phyloP scores from a whole-genome alignment of 2,797 vertebrate genomes.

The Cyprinella venusta region DNA sequence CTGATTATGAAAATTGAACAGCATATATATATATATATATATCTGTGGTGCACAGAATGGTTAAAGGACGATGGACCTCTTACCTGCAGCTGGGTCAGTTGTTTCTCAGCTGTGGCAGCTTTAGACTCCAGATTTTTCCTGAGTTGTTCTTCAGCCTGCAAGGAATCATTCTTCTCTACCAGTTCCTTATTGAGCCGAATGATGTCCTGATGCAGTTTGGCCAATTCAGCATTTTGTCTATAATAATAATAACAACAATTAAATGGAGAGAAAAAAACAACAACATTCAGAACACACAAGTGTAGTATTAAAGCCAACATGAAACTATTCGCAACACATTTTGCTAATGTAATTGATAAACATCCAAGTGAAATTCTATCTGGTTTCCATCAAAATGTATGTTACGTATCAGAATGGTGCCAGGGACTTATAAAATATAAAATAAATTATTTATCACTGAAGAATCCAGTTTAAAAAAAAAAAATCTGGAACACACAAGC shows the following conservation, averaged over 20 bases:
- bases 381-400: neutral
- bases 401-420: neutral
- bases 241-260: neutral
- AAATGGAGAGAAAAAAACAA: neutral
- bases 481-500: too few relatives aligned
- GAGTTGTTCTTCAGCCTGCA: slow-evolving; percentile 85
- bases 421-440: neutral
- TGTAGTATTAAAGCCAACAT: neutral
- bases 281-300: neutral
- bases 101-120: slow-evolving; percentile 79
- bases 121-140: slow-evolving; percentile 87
- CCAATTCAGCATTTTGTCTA: slow-evolving; percentile 93
- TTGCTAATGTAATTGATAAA: neutral
- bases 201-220: slow-evolving; percentile 92
- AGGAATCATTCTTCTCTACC: slow-evolving; percentile 82
- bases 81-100: slow-evolving; percentile 87
- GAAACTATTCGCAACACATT: neutral
- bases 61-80: slow-evolving; percentile 17
- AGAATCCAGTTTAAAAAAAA: too few relatives aligned
- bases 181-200: slow-evolving; percentile 88
- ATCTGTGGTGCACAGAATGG: neutral
- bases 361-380: neutral
- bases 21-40: too few relatives aligned
- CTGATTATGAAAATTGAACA: too few relatives aligned
- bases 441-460: neutral